phyloP scores from a whole-genome alignment of 2,113 vertebrate genomes.

The Ramphastos sulfuratus region DNA sequence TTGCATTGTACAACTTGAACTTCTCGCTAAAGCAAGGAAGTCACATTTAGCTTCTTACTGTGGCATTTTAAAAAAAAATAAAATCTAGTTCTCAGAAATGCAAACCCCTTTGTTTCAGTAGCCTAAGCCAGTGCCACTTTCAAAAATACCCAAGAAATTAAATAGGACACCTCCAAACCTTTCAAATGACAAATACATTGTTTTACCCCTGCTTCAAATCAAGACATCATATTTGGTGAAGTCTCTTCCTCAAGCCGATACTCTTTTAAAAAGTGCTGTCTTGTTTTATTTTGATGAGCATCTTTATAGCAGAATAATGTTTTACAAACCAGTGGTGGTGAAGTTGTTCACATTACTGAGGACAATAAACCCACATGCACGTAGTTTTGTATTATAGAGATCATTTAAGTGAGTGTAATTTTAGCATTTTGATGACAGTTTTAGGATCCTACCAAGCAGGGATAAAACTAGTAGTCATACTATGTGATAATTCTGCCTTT shows the following conservation, averaged over 20 bases:
- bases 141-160: background rate
- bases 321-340: conserved; percentile 38
- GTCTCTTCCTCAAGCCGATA: background rate
- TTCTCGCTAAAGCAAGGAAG: conserved; percentile 5
- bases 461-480: conserved; percentile 75
- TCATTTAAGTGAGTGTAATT: conserved; percentile 51
- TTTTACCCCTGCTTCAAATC: background rate
- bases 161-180: background rate
- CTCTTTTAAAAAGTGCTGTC: background rate
- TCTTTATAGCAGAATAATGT: conserved; percentile 29
- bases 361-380: conserved; percentile 42
- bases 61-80: background rate
- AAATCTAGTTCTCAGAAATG: background rate
- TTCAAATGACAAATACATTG: background rate
- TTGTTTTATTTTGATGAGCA: conserved; percentile 36
- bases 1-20: background rate
- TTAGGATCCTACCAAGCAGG: conserved; percentile 73
- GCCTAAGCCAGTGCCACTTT: background rate
- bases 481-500: conserved; percentile 86
- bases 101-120: background rate
- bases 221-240: background rate
- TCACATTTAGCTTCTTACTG: background rate
- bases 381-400: conserved; percentile 30
- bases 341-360: conserved; percentile 25
- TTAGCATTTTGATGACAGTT: conserved; percentile 76